Percentiles rank a stretch among this genome's conserved stretches.
Conservation (phyloP, 92 coral and sea anemone species). For the Epizoanthus ramosus region DNA sequence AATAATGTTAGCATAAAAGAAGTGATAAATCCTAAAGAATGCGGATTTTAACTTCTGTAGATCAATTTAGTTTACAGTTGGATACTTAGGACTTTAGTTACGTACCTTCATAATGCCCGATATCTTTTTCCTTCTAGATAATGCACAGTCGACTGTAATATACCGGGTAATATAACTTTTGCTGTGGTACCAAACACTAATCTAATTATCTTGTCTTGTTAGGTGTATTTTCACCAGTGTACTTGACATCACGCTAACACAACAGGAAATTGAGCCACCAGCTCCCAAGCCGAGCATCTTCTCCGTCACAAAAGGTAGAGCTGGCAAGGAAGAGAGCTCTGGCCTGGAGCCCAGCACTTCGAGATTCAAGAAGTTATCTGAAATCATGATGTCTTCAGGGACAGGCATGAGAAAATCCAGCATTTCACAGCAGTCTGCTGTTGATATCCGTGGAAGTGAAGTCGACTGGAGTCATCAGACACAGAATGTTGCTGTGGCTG, state of each 20-base stretch:
- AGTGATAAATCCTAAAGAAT: too few relatives aligned
- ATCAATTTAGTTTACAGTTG: too few relatives aligned
- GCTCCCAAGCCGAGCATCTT: conserved; percentile 39
- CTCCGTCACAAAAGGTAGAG: conserved; percentile 34
- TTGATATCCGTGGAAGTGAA: conserved; percentile 58
- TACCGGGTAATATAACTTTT: too few relatives aligned
- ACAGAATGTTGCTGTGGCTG: conserved; percentile 78
- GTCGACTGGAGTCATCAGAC: conserved; percentile 81
- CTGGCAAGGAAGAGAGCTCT: conserved; percentile 42
- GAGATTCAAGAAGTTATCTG: conserved; percentile 64
- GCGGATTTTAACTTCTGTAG: too few relatives aligned
- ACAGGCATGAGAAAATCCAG: conserved; percentile 39
- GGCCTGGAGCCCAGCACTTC: background rate
- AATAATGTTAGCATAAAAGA: too few relatives aligned
- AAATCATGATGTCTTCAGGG: conserved; percentile 39
- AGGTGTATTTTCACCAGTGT: conserved; percentile 79
- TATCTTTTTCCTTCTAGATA: background rate
- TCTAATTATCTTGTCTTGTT: background rate
- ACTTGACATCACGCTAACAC: conserved; percentile 66
- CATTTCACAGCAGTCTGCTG: conserved; percentile 42
- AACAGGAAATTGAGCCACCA: conserved; percentile 59
- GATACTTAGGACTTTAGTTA: too few relatives aligned
- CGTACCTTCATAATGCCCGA: too few relatives aligned
- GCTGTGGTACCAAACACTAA: too few relatives aligned
- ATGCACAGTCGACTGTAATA: too few relatives aligned